These are phyloP conservation scores for Psophia crepitans DNA, from an alignment of 2,113 vertebrate species.

Conservation along the genomic window DNA sequence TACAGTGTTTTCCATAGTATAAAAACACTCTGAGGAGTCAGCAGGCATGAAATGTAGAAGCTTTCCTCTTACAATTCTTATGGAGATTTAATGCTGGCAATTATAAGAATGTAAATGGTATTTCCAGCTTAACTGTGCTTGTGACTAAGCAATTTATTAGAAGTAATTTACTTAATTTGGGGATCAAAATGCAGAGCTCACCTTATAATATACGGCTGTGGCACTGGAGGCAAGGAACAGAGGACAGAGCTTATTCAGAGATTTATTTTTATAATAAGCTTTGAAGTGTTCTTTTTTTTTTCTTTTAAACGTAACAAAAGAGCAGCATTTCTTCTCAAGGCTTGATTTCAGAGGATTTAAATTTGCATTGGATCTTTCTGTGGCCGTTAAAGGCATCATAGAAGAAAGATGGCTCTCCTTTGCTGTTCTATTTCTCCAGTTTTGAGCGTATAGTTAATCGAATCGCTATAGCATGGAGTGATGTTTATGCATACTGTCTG, in stretches of 20 bases:
- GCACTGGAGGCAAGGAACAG: not conserved
- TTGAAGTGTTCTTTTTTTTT: not conserved
- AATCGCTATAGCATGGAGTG: not conserved
- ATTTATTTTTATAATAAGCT: conserved; percentile 33
- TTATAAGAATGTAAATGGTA: not conserved
- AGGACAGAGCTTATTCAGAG: not conserved
- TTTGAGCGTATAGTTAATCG: not conserved
- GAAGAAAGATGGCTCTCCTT: not conserved
- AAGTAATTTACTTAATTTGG: not conserved
- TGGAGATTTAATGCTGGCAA: not conserved
- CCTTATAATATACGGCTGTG: not conserved
- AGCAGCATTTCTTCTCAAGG: not conserved
- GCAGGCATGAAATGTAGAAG: not conserved
- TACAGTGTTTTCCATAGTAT: not conserved
- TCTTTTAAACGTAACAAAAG: not conserved
- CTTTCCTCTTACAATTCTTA: not conserved
- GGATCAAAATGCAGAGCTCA: not conserved
- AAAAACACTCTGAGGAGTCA: not conserved
- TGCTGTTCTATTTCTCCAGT: not conserved
- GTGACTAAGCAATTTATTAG: not conserved
- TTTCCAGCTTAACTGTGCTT: not conserved
- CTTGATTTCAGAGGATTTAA: conserved; percentile 4
- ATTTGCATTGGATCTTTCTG: not conserved
- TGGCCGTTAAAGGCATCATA: not conserved
- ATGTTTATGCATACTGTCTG: not conserved